Percentiles rank a stretch among this genome's conserved stretches.
phyloP scores from a whole-genome alignment of 1,140 invertebrate genomes.

The Orussus abietinus region DNA sequence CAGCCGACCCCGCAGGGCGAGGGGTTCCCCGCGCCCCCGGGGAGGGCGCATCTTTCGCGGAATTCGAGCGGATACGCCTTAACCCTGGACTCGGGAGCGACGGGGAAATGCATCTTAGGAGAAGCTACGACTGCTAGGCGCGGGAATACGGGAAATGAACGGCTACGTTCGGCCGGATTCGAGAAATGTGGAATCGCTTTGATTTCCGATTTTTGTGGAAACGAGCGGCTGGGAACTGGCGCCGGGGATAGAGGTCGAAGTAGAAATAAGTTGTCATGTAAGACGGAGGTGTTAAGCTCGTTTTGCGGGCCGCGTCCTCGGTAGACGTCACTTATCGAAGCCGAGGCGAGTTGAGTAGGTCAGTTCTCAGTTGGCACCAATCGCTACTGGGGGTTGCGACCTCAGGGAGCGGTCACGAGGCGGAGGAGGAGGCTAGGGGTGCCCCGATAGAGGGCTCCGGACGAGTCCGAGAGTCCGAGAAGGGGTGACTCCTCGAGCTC shows the following conservation, averaged over 20 bases:
- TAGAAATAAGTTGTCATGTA: no score
- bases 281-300: no score
- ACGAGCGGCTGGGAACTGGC: no score
- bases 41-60: conserved; percentile 1
- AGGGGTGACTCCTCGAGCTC: conserved; percentile 5
- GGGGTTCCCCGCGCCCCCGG: conserved; percentile 8
- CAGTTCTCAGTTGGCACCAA: conserved; percentile 22
- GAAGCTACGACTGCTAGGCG: conserved; percentile 6
- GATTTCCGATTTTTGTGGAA: no score
- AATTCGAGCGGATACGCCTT: conserved; percentile 2
- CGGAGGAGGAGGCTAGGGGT: conserved; percentile 18
- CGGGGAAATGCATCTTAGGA: no score
- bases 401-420: conserved; percentile 6
- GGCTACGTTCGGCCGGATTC: not conserved
- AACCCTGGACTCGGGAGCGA: no score
- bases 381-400: conserved; percentile 20
- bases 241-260: no score
- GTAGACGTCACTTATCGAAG: no score
- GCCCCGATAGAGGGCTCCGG: no score
- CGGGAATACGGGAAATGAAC: not conserved
- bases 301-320: no score
- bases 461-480: not conserved
- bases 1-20: conserved; percentile 7
- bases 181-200: no score
- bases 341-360: conserved; percentile 32